phyloP scores from a whole-genome alignment of 2,888 invertebrate genomes.

The Nipponacmea schrenckii region DNA sequence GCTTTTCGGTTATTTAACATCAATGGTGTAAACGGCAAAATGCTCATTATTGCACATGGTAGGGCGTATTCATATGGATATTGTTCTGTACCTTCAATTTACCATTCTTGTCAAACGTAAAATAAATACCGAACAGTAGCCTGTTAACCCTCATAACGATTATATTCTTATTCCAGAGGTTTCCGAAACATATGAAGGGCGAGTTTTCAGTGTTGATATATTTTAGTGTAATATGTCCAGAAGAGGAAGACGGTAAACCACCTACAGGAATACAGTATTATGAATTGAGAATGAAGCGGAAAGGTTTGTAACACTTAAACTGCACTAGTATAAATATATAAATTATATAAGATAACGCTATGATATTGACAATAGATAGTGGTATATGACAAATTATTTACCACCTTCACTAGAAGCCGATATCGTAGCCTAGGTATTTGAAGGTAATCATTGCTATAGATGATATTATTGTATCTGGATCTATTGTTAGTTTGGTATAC shows the following conservation, averaged over 20 bases:
- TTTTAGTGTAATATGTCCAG: conserved; percentile 58
- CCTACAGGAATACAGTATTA: conserved; percentile 58
- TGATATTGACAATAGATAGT: conserved; percentile 42
- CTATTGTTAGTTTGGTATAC: too few species aligned
- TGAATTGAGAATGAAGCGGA: conserved; percentile 48
- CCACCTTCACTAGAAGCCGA: too few species aligned
- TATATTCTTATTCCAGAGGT: conserved; percentile 43
- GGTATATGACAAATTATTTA: conserved; percentile 22
- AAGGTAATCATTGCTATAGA: too few species aligned
- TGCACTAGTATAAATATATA: conserved; percentile 29
- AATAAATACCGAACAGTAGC: neutral
- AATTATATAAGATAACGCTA: conserved; percentile 39
- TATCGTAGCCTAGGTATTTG: too few species aligned
- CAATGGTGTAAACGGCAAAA: neutral
- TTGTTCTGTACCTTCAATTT: neutral
- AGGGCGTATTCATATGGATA: too few species aligned
- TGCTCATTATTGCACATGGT: neutral
- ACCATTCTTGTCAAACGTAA: neutral
- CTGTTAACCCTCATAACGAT: too few species aligned
- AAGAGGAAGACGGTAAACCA: conserved; percentile 51
- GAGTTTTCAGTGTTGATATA: conserved; percentile 53
- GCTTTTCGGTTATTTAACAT: too few species aligned
- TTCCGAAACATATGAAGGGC: conserved; percentile 43
- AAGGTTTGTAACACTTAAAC: conserved; percentile 33
- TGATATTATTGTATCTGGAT: too few species aligned